These are phyloP conservation scores for Phortica variegata DNA, from an alignment of 1,140 invertebrate genomes.

Conservation along the genomic window DNA sequence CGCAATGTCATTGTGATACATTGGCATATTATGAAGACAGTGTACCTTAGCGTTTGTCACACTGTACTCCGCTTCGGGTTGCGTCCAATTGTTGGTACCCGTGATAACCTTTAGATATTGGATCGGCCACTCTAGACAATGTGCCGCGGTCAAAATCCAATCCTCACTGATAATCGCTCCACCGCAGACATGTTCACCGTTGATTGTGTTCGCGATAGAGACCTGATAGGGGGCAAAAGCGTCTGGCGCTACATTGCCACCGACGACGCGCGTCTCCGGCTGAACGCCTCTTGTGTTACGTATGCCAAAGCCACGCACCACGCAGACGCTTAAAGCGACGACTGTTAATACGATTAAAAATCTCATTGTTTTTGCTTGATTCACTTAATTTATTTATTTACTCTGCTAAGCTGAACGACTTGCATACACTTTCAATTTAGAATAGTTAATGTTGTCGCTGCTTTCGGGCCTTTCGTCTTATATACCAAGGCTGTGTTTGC, in stretches of 20 bases:
- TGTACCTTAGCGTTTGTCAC: conserved; percentile 35
- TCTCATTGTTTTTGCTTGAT: too few relatives aligned
- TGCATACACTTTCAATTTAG: too few relatives aligned
- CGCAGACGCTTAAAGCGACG: too few relatives aligned
- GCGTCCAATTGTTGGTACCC: conserved; percentile 36
- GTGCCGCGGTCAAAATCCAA: conserved; percentile 57
- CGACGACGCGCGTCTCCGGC: conserved; percentile 49
- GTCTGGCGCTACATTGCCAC: conserved; percentile 50
- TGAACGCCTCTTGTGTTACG: conserved; percentile 22
- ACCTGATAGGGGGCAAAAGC: conserved; percentile 58
- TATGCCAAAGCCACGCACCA: too few relatives aligned
- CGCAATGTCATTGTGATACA: conserved; percentile 60
- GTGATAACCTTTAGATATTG: conserved; percentile 43
- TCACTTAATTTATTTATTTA: too few relatives aligned
- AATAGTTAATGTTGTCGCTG: too few relatives aligned
- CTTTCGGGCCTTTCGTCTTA: too few relatives aligned
- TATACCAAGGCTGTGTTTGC: too few relatives aligned
- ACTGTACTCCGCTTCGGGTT: conserved; percentile 34
- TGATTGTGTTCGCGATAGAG: conserved; percentile 50
- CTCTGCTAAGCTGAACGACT: too few relatives aligned
- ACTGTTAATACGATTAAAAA: too few relatives aligned
- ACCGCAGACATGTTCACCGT: conserved; percentile 55
- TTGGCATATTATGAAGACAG: conserved; percentile 41
- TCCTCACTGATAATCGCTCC: conserved; percentile 51
- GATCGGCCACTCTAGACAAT: conserved; percentile 55